Base-by-base conservation (phyloP, 2,888 invertebrate species). In the Netelia virgata region DNA sequence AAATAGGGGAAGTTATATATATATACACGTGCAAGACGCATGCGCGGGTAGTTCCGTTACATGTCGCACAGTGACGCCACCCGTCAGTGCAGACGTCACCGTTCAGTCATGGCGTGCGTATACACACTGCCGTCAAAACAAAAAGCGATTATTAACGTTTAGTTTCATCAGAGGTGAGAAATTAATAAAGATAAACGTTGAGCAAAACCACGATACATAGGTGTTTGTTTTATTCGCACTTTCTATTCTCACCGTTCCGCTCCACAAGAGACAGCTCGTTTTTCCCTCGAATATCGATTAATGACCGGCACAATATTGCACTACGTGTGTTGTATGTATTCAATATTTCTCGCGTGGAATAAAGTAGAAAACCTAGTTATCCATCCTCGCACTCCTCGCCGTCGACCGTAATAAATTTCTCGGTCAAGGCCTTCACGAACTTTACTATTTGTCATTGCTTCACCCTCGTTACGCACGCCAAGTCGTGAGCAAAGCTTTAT, bases 101-200 rank as follows among this genome's bases (percentile, higher is more conserved):
- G 77, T 50, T 61, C n/a, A 69, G 69, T 61, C 47, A 57, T 68
- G 77, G 63, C 63, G 50, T 53, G 43, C n/a, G 77, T 28, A 50
- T 53, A 61, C 55, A 23, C 18, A 57, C 47, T 73, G 61, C 84
- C 73, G 84, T 84, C 84, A 84, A 77, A 84, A 84, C 84, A 84
- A 84, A 76, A 80, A 70, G 20, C 36, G 69, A 36, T 81, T 53
- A 47, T 80, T 68, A 73, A 70, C 50, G 73, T 64, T 68, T 73
- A 55, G 80, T 83, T 75, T 80, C 70, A 53, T 16, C 11, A 41
- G 43, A 80, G 84, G 80, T 76, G 75, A 80, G 80, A 47, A 69
- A 66, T 61, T 53, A 73, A 84, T 70, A 78, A 78, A 80, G 14
- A 66, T 55, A 23, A 53, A 18, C 61, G 50, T 68, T 43, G 18